These are phyloP conservation scores for Stegophylla sp. DNA, from an alignment of 2,888 invertebrate species.

Conservation along the genomic window DNA sequence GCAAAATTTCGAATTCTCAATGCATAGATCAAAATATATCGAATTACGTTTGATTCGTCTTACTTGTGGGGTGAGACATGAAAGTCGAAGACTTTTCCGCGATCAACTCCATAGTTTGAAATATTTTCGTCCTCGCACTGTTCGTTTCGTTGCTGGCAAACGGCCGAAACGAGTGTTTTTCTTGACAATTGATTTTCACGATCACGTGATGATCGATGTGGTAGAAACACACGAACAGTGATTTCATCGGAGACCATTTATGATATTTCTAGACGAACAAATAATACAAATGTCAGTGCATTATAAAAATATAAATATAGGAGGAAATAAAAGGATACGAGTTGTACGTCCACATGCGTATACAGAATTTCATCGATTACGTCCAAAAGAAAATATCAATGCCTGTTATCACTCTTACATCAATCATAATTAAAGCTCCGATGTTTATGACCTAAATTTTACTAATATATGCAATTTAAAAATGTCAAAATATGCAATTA, in stretches of 20 bases:
- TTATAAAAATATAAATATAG: too few species aligned
- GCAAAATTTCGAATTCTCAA: too few species aligned
- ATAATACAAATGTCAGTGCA: too few species aligned
- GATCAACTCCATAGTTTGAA: constrained; percentile 56
- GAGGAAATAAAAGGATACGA: too few species aligned
- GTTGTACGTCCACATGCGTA: too few species aligned
- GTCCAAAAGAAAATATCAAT: background rate
- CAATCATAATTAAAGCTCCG: too few species aligned
- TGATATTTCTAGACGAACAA: constrained; percentile 74
- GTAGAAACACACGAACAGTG: constrained; percentile 66
- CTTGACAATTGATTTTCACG: constrained; percentile 74
- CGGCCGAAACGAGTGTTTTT: constrained; percentile 77
- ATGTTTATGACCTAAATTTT: too few species aligned
- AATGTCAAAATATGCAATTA: too few species aligned
- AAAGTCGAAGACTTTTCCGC: constrained; percentile 27
- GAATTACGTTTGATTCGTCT: background rate
- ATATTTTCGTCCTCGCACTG: constrained; percentile 74
- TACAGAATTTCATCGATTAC: background rate
- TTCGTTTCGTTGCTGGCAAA: constrained; percentile 75
- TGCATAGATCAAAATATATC: too few species aligned
- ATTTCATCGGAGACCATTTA: constrained; percentile 77
- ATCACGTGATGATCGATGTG: constrained; percentile 78
- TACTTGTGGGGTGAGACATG: constrained; percentile 14
- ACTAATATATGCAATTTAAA: too few species aligned
- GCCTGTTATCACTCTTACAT: too few species aligned